Conservation (phyloP, 2,888 invertebrate genomes). For the Geotrupes spiniger region DNA sequence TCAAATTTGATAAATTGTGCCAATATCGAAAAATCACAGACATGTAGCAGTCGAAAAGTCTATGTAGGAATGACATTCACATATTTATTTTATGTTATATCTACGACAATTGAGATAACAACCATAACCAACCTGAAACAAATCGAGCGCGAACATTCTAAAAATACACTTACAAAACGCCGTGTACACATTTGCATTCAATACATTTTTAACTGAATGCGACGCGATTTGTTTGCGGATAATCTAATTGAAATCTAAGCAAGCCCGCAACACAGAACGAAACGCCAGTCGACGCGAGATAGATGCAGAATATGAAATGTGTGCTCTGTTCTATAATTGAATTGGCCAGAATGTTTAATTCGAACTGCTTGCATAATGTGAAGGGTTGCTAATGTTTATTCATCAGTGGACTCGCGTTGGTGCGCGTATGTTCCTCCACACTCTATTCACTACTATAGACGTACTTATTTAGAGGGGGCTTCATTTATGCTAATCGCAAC, state of each 20-base stretch:
- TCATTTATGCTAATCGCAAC: slow-evolving; percentile 30
- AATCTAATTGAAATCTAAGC: slow-evolving; percentile 19
- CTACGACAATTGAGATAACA: slow-evolving; percentile 8
- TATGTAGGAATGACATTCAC: too few relatives aligned
- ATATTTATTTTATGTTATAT: too few relatives aligned
- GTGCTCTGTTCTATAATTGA: slow-evolving; percentile 49
- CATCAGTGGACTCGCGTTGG: slow-evolving; percentile 35
- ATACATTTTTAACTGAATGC: slow-evolving; percentile 11
- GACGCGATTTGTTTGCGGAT: slow-evolving; percentile 18
- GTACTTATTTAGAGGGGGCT: slow-evolving; percentile 13
- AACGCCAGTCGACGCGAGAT: slow-evolving; percentile 33
- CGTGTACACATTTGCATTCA: slow-evolving; percentile 9
- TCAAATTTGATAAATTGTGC: too few relatives aligned
- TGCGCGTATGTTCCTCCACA: slow-evolving; percentile 27
- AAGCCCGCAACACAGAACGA: slow-evolving; percentile 20
- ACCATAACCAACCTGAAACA: neutral
- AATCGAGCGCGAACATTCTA: neutral
- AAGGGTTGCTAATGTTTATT: slow-evolving; percentile 50
- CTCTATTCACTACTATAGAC: slow-evolving; percentile 24
- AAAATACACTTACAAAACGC: too few relatives aligned
- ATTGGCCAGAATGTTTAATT: slow-evolving; percentile 50
- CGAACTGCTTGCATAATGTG: slow-evolving; percentile 48
- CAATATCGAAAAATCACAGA: too few relatives aligned
- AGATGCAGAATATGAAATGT: slow-evolving; percentile 47
- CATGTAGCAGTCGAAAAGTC: too few relatives aligned